These are phyloP conservation scores for Laticauda colubrina DNA, from an alignment of 2,113 vertebrate genomes.

Conservation along the genomic window DNA sequence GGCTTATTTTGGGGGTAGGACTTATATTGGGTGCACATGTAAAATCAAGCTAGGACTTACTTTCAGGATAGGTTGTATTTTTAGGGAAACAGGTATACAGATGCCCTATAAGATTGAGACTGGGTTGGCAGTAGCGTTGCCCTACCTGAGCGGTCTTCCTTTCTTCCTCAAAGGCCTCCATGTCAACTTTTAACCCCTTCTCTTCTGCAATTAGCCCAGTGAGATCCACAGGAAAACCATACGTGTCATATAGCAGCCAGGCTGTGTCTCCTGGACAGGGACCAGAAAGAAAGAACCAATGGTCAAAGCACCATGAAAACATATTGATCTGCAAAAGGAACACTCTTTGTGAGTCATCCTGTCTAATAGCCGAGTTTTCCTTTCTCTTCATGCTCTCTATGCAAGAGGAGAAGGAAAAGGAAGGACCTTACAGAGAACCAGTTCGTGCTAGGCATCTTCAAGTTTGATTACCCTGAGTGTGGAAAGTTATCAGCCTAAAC, in stretches of 20 bases:
- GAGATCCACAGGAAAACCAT: conserved; percentile 93
- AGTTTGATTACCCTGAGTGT: not conserved
- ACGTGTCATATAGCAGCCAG: conserved; percentile 95
- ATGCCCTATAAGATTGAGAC: not conserved
- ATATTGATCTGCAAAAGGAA: not conserved
- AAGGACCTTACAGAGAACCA: not conserved
- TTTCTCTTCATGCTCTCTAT: not conserved
- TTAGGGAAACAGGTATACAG: no score
- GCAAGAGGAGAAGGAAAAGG: not conserved
- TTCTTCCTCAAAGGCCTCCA: conserved; percentile 91
- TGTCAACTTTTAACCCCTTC: conserved; percentile 86
- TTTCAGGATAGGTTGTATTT: no score
- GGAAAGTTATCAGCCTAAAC: not conserved
- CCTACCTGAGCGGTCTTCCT: conserved; percentile 90
- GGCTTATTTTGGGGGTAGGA: no score
- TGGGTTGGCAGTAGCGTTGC: not conserved
- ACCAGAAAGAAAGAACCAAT: not conserved
- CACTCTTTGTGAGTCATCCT: not conserved
- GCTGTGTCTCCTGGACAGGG: conserved; percentile 85
- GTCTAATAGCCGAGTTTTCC: not conserved
- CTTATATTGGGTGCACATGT: no score
- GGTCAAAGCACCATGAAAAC: not conserved
- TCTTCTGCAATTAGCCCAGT: conserved; percentile 95
- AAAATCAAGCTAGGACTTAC: no score
- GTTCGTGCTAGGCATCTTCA: not conserved